Conservation (phyloP, 2,113 vertebrate genomes). For the Seriola rivoliana region DNA sequence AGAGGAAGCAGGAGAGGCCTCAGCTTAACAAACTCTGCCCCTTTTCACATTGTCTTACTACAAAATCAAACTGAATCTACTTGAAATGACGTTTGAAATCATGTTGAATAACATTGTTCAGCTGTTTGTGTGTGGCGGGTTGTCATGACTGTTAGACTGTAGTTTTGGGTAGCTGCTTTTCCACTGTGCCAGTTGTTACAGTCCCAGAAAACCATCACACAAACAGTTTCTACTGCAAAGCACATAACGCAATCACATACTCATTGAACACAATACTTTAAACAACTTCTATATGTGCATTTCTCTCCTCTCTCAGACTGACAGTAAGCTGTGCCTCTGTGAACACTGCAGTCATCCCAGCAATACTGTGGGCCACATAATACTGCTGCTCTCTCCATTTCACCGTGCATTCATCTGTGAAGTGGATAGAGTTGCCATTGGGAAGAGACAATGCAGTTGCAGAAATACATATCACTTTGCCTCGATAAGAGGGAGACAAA, state of each 20-base stretch:
- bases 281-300: conserved; percentile 16
- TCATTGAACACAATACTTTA: not conserved
- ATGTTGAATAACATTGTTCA: not conserved
- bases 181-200: not conserved
- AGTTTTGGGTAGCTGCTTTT: not conserved
- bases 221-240: not conserved
- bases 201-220: not conserved
- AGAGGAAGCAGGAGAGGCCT: conserved; percentile 35
- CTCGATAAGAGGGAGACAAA: conserved; percentile 65
- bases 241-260: not conserved
- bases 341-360: conserved; percentile 41
- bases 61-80: not conserved
- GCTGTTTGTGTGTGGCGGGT: not conserved
- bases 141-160: not conserved
- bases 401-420: conserved; percentile 66
- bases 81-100: conserved; percentile 13
- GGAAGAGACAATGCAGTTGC: conserved; percentile 57
- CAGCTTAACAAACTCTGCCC: not conserved
- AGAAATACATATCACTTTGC: conserved; percentile 56
- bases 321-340: conserved; percentile 29
- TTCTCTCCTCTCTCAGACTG: conserved; percentile 5
- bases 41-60: conserved; percentile 30
- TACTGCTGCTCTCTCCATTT: conserved; percentile 62
- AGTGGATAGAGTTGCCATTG: conserved; percentile 61
- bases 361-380: conserved; percentile 57